Evolutionary conservation across 2,888 invertebrate genomes (phyloP).

Genomic region (Ophion obscuratus): DNA sequence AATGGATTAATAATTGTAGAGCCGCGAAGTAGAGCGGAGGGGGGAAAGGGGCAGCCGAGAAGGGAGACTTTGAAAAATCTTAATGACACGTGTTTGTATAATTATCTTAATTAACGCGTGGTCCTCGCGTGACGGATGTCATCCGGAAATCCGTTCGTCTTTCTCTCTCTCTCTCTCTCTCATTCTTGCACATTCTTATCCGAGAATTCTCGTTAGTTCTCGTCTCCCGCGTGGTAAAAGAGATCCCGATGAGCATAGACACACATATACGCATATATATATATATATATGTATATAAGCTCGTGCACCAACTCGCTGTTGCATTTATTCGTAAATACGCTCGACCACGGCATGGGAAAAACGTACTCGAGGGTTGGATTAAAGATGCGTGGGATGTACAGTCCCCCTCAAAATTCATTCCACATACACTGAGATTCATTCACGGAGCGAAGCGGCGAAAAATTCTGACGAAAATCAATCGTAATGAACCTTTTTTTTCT

Average conservation of each 20-base stretch:
- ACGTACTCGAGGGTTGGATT: constrained; percentile 29
- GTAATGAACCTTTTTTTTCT: no score
- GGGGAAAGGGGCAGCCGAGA: neutral
- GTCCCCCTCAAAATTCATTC: neutral
- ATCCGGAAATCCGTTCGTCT: constrained; percentile 62
- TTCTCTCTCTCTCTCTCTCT: constrained; percentile 16
- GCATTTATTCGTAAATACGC: constrained; percentile 54
- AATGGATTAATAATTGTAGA: constrained; percentile 63
- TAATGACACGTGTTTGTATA: constrained; percentile 66
- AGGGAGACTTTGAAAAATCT: constrained; percentile 51
- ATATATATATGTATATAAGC: neutral
- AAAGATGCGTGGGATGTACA: constrained; percentile 19
- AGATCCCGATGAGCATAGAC: constrained; percentile 13
- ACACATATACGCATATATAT: neutral
- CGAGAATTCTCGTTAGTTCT: constrained; percentile 26
- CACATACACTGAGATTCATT: neutral
- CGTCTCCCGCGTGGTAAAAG: constrained; percentile 8
- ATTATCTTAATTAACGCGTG: constrained; percentile 65
- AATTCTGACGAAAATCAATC: no score
- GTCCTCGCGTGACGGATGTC: constrained; percentile 68
- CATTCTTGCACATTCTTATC: constrained; percentile 9
- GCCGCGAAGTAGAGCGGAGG: neutral
- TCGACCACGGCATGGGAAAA: constrained; percentile 56
- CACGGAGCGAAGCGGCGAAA: neutral
- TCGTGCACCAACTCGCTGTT: constrained; percentile 11